Evolutionary conservation across 1,140 invertebrate species (phyloP), one percentile per base, ranked within the genome.

Genomic region (Zaprionus davidi): DNA sequence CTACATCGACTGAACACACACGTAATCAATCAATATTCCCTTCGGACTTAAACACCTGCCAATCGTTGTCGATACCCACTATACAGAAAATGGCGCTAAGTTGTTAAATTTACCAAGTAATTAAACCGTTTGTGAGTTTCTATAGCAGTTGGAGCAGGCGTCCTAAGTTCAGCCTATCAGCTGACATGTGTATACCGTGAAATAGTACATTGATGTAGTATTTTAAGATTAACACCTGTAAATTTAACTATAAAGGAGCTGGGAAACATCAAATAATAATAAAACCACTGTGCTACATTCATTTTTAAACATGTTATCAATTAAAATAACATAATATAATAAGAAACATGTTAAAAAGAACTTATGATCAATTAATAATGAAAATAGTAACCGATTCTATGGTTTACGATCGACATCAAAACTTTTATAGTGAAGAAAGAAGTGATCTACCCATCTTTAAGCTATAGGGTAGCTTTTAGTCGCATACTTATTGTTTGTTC

Each of bases 21-120:
- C 46, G 46, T 26, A 64, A 64, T 53, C 31, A 64, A 64, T 64
- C 46, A 64, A 64, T 64, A 64, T 20, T 62, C 6, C 3, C 46
- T 51, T 51, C 4, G 20, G n/a, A 51, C 20, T 20, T 13, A 13
- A 51, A 24, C 46, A 51, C 17, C 20, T 51, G 46, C 46, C 12
- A 51, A 11, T 2, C 38, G 38, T 51, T 13, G 12, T 22, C 20
- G 20, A 12, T 22, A 12, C 9, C 2, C 46, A 20, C 17, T 3
- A 11, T 22, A 49, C 15, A 49, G 0, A 12, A 24, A 22, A 51
- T 53, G 41, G 28, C 6, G 28, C 31, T 53, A 64, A 36, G 24
- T 53, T 51, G 60, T 34, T 31, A 24, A 17, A 36, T 64, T 53
- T 24, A 36, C 36, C 46, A 20, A 6, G 26, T 53, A 64, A 64